Evolutionary conservation across 1,140 invertebrate genomes (phyloP).

Genomic region (Drosophila chauvacae): DNA sequence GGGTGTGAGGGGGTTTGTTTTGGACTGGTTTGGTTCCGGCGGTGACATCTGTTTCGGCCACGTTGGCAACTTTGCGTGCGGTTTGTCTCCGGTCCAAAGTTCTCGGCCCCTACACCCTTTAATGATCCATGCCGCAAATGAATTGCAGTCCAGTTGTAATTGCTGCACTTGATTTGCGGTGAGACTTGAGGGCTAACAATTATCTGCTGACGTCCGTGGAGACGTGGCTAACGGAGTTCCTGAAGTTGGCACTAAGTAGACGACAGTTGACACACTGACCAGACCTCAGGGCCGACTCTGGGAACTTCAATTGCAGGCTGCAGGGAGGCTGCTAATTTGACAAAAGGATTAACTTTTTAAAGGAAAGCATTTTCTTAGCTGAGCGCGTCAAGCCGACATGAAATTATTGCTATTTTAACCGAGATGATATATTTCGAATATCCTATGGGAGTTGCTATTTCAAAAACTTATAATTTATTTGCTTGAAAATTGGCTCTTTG

Average conservation of each 20-base stretch:
- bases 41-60: conserved; percentile 73
- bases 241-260: conserved; percentile 44
- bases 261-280: conserved; percentile 42
- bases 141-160: conserved; percentile 77
- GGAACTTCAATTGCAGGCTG: not conserved
- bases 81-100: conserved; percentile 63
- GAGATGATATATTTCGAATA: no score
- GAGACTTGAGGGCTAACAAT: conserved; percentile 74
- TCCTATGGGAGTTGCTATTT: no score
- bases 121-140: conserved; percentile 67
- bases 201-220: conserved; percentile 65
- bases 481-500: no score
- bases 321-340: not conserved
- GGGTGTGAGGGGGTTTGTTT: conserved; percentile 24
- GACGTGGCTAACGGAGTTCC: conserved; percentile 22
- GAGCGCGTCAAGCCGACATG: not conserved
- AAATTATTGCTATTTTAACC: no score
- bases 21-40: conserved; percentile 49
- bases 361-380: not conserved
- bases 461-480: no score
- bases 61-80: conserved; percentile 76
- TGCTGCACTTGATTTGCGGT: conserved; percentile 82
- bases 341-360: not conserved
- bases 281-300: not conserved
- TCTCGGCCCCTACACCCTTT: conserved; percentile 20